phyloP scores from a whole-genome alignment of 2,888 invertebrate genomes.

The Xestia xanthographa region DNA sequence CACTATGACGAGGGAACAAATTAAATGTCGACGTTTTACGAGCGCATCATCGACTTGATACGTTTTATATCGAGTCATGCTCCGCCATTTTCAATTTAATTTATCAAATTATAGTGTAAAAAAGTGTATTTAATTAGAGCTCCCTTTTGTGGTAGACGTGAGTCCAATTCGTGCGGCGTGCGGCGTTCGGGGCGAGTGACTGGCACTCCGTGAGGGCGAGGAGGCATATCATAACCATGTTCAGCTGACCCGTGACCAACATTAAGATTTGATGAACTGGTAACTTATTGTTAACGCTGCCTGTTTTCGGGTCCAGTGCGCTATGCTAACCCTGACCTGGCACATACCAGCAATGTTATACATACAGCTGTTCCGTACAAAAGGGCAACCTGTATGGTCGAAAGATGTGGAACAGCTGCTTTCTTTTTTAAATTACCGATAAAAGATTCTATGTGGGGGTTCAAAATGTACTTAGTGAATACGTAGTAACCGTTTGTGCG shows the following conservation, averaged over 20 bases:
- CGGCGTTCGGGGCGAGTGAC: conserved; percentile 8
- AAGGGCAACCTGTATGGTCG: not conserved
- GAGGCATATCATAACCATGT: not conserved
- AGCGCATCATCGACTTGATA: conserved; percentile 64
- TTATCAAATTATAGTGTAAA: conserved; percentile 74
- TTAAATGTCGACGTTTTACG: conserved; percentile 72
- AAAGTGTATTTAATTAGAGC: conserved; percentile 72
- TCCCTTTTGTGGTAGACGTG: conserved; percentile 59
- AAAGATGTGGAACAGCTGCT: no score
- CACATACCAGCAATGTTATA: not conserved
- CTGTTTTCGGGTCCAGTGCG: not conserved
- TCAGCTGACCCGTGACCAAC: not conserved
- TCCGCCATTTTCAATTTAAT: conserved; percentile 71
- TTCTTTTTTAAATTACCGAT: no score
- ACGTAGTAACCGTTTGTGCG: no score
- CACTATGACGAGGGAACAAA: conserved; percentile 65
- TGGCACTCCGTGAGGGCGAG: conserved; percentile 5
- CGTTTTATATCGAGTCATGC: conserved; percentile 71
- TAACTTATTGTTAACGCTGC: not conserved
- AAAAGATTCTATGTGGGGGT: no score
- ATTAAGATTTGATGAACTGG: no score
- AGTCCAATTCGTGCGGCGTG: conserved; percentile 33
- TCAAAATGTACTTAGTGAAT: no score
- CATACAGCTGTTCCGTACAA: not conserved
- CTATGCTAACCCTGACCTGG: not conserved